Percentiles rank a stretch among this genome's conserved stretches.
phyloP scores from a whole-genome alignment of 2,797 vertebrate genomes.

The Myotis pilosus region DNA sequence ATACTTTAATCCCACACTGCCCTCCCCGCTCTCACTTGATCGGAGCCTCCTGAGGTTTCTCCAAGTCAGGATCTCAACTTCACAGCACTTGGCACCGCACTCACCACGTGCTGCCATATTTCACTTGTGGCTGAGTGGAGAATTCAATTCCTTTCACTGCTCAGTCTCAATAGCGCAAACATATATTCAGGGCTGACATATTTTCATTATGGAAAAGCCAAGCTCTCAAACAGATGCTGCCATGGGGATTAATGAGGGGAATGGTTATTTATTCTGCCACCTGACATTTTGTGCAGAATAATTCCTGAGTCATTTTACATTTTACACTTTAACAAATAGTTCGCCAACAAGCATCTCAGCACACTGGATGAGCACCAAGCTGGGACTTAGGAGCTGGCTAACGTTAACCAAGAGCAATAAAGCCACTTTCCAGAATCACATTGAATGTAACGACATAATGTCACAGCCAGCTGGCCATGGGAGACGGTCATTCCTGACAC shows the following conservation, averaged over 20 bases:
- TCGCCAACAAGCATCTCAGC: constrained; percentile 37
- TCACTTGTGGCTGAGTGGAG: constrained; percentile 41
- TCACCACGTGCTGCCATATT: constrained; percentile 25
- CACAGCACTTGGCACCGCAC: not conserved
- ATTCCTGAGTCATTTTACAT: constrained; percentile 53
- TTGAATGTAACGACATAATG: not conserved
- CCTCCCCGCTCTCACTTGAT: not conserved
- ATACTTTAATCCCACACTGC: not conserved
- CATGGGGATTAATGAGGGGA: constrained; percentile 66
- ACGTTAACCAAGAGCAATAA: not conserved
- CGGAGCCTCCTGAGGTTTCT: not conserved
- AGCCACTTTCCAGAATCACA: not conserved
- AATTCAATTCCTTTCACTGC: constrained; percentile 62
- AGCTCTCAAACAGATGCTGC: constrained; percentile 53
- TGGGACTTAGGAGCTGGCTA: constrained; percentile 8
- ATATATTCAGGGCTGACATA: constrained; percentile 69
- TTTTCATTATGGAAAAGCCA: constrained; percentile 76
- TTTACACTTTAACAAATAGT: constrained; percentile 65
- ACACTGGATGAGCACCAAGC: not conserved
- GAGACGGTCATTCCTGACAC: not conserved
- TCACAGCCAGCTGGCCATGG: not conserved
- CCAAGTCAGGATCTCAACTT: not conserved
- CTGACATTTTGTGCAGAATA: constrained; percentile 61
- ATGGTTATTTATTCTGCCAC: constrained; percentile 71
- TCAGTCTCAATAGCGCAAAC: constrained; percentile 41